Evolutionary conservation across 2,113 vertebrate genomes (phyloP).

Genomic region (Danionella cerebrum): DNA sequence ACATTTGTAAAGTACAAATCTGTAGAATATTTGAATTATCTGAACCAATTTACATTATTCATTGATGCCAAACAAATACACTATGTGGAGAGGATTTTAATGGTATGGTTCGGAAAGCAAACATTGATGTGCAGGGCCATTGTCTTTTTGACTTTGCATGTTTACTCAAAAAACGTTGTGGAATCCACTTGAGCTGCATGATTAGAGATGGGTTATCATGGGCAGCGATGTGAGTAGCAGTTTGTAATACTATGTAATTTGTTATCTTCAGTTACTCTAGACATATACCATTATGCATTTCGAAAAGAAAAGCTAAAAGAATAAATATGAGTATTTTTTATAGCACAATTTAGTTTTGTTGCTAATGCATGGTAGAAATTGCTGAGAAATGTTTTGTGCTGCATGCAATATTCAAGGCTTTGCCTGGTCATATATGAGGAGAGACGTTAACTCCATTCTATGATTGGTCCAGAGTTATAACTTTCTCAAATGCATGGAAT

Average conservation of each 20-base stretch:
- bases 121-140: background rate
- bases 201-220: slow-evolving; percentile 17
- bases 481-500: background rate
- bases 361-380: slow-evolving; percentile 65
- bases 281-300: background rate
- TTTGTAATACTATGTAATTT: background rate
- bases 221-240: slow-evolving; percentile 3
- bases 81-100: background rate
- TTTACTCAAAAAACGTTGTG: slow-evolving; percentile 8
- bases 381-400: slow-evolving; percentile 61
- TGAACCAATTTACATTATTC: no score
- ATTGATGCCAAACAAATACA: slow-evolving; percentile 13
- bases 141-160: slow-evolving; percentile 22
- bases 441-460: slow-evolving; percentile 45
- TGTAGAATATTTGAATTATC: slow-evolving; percentile 36
- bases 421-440: slow-evolving; percentile 55
- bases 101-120: background rate
- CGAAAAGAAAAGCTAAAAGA: background rate
- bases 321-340: slow-evolving; percentile 45
- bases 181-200: slow-evolving; percentile 9
- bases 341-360: slow-evolving; percentile 51
- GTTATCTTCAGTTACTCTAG: background rate
- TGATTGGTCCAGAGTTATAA: background rate
- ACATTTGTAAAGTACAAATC: slow-evolving; percentile 31
- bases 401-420: slow-evolving; percentile 72